Base-by-base conservation (phyloP, 37 sponge, comb jelly and placozoan genomes). In the Spongia lamella region DNA sequence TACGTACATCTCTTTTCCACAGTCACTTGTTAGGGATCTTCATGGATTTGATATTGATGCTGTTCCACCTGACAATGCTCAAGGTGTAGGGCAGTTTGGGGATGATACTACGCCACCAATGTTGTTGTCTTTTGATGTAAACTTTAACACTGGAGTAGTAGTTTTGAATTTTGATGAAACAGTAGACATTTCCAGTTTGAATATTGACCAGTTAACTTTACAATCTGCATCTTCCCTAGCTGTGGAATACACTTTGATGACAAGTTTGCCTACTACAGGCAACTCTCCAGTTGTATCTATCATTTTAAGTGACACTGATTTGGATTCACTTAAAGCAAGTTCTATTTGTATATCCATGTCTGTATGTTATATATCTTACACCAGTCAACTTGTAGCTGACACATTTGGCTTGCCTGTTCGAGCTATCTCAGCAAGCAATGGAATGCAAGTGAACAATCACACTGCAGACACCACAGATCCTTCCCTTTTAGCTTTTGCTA, bases 131-230 rank as follows among this genome's bases (percentile, higher is more conserved):
- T 93, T 88, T 72, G 80, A 82, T 74, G 73, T 84, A 54, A 75
- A 91, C 70, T 54, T 88, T 64, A 78, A 90, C 36, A 70, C 34
- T 61, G 91, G 88, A 16, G 7, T 60, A 4, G 26, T 88, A 11
- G 68, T 80, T 15, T 58, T 95, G 20, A 53, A 38, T 1, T 95
- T 95, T 82, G 79, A 91, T 56, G 92, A 95, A 61, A 86, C 85
- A 34, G 86, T 90, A 2, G 80, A 85, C 6, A 50, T 66, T 61
- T 37, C 17, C 17, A 63, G 83, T n/a, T 78, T 93, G 40, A 59
- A 49, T 13, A 38, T 73, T 24, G 32, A 38, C 19, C 69, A 76
- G 22, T 82, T 93, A 36, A 80, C 93, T 20, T 55, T 93, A 19
- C 93, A 93, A 61, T 83, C 79, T 61, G 37, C 60, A 35, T 9